phyloP scores from a whole-genome alignment of 1,140 invertebrate species.

The Drosophila pseudoobscura region DNA sequence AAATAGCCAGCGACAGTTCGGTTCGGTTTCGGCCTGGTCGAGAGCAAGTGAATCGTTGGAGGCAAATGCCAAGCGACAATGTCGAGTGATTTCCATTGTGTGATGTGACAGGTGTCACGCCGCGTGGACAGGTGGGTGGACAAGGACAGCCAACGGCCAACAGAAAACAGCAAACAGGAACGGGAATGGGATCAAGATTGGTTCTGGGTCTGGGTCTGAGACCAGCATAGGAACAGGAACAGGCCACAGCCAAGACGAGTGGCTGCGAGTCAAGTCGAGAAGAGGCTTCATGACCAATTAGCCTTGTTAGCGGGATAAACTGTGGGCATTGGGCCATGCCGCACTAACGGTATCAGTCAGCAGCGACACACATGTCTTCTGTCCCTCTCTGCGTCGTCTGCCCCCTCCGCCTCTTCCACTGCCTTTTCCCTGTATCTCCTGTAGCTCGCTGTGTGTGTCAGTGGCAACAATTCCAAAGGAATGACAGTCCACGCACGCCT shows the following conservation, averaged over 20 bases:
- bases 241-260: constrained; percentile 23
- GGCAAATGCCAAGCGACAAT: constrained; percentile 64
- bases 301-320: constrained; percentile 79
- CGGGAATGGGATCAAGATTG: no score
- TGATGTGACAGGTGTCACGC: constrained; percentile 78
- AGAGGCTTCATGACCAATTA: constrained; percentile 78
- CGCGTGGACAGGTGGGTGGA: constrained; percentile 53
- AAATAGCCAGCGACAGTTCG: constrained; percentile 58
- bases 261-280: constrained; percentile 38
- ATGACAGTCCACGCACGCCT: constrained; percentile 74
- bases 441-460: constrained; percentile 3
- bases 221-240: not conserved
- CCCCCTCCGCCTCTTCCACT: not conserved
- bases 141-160: constrained; percentile 8
- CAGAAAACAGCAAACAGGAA: constrained; percentile 19
- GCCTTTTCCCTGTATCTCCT: not conserved
- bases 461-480: constrained; percentile 40
- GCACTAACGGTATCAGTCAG: constrained; percentile 58
- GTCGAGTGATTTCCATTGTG: constrained; percentile 79
- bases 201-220: not conserved
- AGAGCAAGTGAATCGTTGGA: constrained; percentile 31
- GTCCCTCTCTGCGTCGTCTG: not conserved
- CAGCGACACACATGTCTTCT: constrained; percentile 26
- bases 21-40: constrained; percentile 14
- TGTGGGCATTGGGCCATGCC: constrained; percentile 62